Percentiles rank a stretch among this genome's conserved stretches.
These are phyloP conservation scores for Podocnemis expansa DNA, from an alignment of 2,113 vertebrate genomes.

Conservation along the genomic window DNA sequence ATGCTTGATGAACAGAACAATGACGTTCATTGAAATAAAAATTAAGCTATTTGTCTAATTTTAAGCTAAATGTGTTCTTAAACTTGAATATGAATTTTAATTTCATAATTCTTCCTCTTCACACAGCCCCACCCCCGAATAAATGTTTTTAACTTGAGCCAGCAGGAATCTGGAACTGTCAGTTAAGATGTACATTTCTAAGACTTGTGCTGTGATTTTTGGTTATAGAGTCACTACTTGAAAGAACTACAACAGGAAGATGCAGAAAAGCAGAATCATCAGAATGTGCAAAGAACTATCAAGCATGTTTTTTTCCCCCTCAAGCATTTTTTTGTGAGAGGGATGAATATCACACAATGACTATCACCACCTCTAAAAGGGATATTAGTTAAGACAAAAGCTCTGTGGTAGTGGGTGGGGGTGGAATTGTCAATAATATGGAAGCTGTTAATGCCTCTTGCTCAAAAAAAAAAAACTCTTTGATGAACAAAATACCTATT, in stretches of 20 bases:
- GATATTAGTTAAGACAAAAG: background rate
- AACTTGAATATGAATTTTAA: background rate
- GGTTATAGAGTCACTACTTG: background rate
- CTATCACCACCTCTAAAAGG: background rate
- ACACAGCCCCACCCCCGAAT: background rate
- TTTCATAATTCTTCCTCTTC: background rate
- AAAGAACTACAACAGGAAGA: background rate
- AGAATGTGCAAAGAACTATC: slow-evolving; percentile 48
- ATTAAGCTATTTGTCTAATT: slow-evolving; percentile 11
- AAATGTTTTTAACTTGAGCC: slow-evolving; percentile 24
- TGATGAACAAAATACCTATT: slow-evolving; percentile 11
- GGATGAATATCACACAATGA: background rate
- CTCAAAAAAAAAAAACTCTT: slow-evolving; percentile 30
- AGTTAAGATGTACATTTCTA: background rate
- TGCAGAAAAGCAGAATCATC: background rate
- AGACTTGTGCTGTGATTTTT: background rate
- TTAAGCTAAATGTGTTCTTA: slow-evolving; percentile 8
- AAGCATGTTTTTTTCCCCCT: slow-evolving; percentile 8
- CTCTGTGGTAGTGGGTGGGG: slow-evolving; percentile 37
- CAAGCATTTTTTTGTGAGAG: background rate
- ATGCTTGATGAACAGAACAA: background rate
- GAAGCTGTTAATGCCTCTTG: slow-evolving; percentile 60
- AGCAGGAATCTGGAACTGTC: background rate
- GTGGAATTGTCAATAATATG: slow-evolving; percentile 66
- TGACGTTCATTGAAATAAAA: slow-evolving; percentile 26